Evolutionary conservation across 2,113 vertebrate genomes (phyloP).

Genomic region (Smithornis capensis): DNA sequence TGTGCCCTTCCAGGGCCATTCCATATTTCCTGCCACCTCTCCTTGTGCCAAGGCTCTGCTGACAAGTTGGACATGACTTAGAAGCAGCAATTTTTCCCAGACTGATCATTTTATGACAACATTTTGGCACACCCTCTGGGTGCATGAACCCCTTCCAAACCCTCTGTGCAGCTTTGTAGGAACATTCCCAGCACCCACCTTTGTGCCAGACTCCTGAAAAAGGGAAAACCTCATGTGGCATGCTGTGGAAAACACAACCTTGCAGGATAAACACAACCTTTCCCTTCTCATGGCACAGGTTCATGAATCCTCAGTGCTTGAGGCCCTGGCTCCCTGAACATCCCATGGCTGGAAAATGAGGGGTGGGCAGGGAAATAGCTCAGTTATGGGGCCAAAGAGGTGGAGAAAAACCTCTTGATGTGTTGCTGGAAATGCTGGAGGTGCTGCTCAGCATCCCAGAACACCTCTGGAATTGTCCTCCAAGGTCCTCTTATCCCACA

Average conservation of each 20-base stretch:
- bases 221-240: neutral
- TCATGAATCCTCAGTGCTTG: neutral
- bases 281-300: neutral
- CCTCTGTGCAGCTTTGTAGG: neutral
- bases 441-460: neutral
- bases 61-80: rapidly evolving
- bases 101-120: neutral
- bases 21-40: rapidly evolving
- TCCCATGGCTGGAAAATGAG: rapidly evolving
- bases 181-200: neutral
- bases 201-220: rapidly evolving
- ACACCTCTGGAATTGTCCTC: no score
- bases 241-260: neutral
- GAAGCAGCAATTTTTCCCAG: neutral
- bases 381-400: rapidly evolving
- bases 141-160: neutral
- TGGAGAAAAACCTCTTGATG: neutral
- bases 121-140: neutral
- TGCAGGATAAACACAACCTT: neutral
- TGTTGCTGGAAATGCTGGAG: no score
- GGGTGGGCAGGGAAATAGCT: neutral
- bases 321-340: neutral
- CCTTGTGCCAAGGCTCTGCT: neutral
- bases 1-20: rapidly evolving
- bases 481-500: no score